These are phyloP conservation scores for Conopomorpha cramerella DNA, from an alignment of 1,140 invertebrate genomes.

Conservation along the genomic window DNA sequence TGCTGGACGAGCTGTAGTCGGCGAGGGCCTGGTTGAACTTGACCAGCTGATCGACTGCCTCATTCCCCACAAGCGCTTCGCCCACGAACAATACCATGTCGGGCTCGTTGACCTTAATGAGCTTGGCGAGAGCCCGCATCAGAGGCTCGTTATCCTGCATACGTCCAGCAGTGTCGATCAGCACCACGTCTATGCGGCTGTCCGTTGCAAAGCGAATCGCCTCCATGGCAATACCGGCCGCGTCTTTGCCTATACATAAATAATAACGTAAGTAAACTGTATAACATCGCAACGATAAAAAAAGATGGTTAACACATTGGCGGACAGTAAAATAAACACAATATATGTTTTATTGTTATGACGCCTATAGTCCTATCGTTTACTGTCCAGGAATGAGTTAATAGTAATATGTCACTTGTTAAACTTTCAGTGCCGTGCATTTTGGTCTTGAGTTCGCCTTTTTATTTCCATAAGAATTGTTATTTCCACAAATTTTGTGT, in stretches of 20 bases:
- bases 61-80: slow-evolving; percentile 99
- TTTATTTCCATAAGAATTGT: no score
- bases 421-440: no score
- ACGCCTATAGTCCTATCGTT: no score
- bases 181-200: slow-evolving; percentile 83
- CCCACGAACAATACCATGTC: slow-evolving; percentile 98
- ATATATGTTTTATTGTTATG: no score
- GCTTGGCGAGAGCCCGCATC: slow-evolving; percentile 94
- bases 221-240: slow-evolving; percentile 96
- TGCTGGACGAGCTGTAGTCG: slow-evolving; percentile 80
- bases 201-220: slow-evolving; percentile 90
- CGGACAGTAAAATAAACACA: no score
- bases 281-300: no score
- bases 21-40: slow-evolving; percentile 98
- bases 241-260: slow-evolving; percentile 83
- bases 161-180: slow-evolving; percentile 97
- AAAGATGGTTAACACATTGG: no score
- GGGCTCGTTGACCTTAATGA: slow-evolving; percentile 89
- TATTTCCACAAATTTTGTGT: no score
- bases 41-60: slow-evolving; percentile 97
- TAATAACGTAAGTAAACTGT: background rate
- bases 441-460: no score
- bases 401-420: no score
- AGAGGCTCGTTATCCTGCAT: slow-evolving; percentile 99
- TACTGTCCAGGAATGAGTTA: no score